Percentiles rank a stretch among this genome's conserved stretches.
Evolutionary conservation across 2,888 invertebrate genomes (phyloP).

Genomic region (Blera fallax): DNA sequence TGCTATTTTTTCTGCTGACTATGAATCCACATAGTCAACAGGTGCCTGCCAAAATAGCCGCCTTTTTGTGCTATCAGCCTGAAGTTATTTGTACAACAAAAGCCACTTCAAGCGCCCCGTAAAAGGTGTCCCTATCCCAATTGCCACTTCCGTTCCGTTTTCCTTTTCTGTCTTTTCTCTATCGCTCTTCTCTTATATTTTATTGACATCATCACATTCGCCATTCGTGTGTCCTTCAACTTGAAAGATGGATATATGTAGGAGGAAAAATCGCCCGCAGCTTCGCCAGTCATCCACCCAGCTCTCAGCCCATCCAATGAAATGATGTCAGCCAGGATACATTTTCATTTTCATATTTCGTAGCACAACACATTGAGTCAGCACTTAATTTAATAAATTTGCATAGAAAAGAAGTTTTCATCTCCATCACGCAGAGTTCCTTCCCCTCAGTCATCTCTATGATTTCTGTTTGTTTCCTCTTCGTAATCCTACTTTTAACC

Average conservation of each 20-base stretch:
- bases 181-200: neutral
- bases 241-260: neutral
- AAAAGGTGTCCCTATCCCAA: neutral
- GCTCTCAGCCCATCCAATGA: neutral
- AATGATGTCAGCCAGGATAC: constrained; percentile 59
- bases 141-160: constrained; percentile 14
- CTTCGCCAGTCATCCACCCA: neutral
- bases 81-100: constrained; percentile 12
- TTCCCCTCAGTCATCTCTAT: neutral
- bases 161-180: neutral
- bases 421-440: constrained; percentile 18
- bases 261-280: neutral
- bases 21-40: neutral
- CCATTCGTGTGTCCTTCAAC: constrained; percentile 52
- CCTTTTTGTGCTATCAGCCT: neutral
- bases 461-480: constrained; percentile 1
- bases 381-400: constrained; percentile 71
- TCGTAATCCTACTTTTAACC: neutral
- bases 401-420: constrained; percentile 66
- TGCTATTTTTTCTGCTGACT: neutral
- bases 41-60: neutral
- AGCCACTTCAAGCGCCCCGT: neutral
- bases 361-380: constrained; percentile 68
- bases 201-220: constrained; percentile 47
- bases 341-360: constrained; percentile 69